Conservation (phyloP, 2,888 invertebrate genomes). For the Sepioteuthis lessoniana region DNA sequence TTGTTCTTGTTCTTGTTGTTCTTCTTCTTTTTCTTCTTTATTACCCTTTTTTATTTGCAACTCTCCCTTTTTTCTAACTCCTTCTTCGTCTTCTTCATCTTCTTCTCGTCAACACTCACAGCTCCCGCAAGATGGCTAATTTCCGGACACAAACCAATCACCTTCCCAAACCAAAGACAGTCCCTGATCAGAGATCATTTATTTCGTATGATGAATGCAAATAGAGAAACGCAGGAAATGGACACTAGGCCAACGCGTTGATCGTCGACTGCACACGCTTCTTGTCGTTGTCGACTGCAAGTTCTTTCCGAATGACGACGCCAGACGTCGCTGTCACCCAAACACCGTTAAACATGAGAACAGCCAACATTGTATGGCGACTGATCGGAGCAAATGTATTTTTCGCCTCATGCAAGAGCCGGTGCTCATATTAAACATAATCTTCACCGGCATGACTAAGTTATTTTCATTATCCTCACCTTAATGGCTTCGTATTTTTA, state of each 20-base stretch:
- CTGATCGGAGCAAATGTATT: not conserved
- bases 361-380: not conserved
- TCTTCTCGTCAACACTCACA: not conserved
- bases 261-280: not conserved
- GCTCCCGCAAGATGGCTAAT: slow-evolving; percentile 21
- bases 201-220: slow-evolving; percentile 11
- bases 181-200: slow-evolving; percentile 3
- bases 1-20: not conserved
- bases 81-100: not conserved
- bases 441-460: not conserved
- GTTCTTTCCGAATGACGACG: not conserved
- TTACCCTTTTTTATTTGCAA: not conserved
- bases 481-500: not conserved
- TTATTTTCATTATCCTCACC: not conserved
- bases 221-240: slow-evolving; percentile 33
- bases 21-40: not conserved
- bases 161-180: not conserved
- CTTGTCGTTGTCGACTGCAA: not conserved
- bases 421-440: not conserved
- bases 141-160: not conserved
- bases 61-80: not conserved
- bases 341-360: not conserved
- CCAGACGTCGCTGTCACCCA: not conserved
- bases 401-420: not conserved
- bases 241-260: not conserved